phyloP scores from a whole-genome alignment of 2,113 vertebrate genomes.

The Panurus biarmicus region DNA sequence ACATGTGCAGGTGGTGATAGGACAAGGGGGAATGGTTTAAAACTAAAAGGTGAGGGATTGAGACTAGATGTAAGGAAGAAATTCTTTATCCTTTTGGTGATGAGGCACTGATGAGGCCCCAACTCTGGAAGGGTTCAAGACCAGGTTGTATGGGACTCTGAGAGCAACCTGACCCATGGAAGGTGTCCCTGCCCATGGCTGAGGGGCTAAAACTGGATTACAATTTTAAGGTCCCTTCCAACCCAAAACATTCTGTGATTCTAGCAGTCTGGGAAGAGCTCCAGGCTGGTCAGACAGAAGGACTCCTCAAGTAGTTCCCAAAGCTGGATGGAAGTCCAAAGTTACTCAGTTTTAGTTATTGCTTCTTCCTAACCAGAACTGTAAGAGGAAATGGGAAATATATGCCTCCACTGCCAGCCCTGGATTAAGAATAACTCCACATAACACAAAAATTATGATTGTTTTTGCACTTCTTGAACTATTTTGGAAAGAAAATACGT shows the following conservation, averaged over 20 bases:
- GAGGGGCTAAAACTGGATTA: not conserved
- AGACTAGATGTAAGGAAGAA: not conserved
- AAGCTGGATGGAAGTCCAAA: not conserved
- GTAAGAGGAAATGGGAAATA: not conserved
- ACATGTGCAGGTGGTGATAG: not conserved
- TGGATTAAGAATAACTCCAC: not conserved
- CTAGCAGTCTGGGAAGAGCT: not conserved
- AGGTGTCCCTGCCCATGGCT: not conserved
- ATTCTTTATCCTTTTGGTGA: not conserved
- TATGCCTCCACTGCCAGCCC: fast-evolving
- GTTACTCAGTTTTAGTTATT: not conserved
- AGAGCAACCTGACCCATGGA: not conserved
- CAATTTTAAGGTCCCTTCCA: not conserved
- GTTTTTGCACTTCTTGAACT: not conserved
- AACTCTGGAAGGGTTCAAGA: not conserved
- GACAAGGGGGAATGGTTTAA: not conserved
- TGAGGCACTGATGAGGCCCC: not conserved
- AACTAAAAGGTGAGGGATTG: not conserved
- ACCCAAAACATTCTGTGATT: not conserved
- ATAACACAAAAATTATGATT: not conserved
- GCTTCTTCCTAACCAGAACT: not conserved
- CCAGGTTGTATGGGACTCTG: not conserved
- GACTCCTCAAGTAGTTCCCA: not conserved
- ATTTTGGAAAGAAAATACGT: not conserved
- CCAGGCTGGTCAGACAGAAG: not conserved